These are phyloP conservation scores for Eupithecia subfuscata DNA, from an alignment of 2,888 invertebrate species.

Conservation along the genomic window DNA sequence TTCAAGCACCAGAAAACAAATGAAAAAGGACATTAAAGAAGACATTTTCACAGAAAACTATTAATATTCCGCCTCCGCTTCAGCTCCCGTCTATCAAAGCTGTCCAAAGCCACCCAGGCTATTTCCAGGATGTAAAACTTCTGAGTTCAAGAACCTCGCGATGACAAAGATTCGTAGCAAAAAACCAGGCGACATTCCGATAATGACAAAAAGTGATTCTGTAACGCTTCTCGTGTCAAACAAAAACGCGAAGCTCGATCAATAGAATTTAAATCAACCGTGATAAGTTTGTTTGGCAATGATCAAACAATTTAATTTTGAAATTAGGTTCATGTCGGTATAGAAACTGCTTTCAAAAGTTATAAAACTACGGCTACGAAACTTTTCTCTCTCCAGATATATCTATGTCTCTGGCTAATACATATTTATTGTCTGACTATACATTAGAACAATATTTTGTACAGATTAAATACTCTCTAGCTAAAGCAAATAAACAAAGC, in stretches of 20 bases:
- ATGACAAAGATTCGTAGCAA: background rate
- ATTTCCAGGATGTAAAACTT: background rate
- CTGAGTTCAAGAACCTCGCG: background rate
- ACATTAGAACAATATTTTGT: too few species aligned
- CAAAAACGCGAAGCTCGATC: background rate
- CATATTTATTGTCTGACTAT: too few species aligned
- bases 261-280: background rate
- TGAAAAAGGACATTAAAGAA: too few species aligned
- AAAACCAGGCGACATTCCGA: slow-evolving; percentile 3
- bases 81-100: background rate
- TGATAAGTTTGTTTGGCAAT: slow-evolving; percentile 9
- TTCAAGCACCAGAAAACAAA: too few species aligned
- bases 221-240: slow-evolving; percentile 2
- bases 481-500: background rate
- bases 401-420: too few species aligned
- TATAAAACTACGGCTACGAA: too few species aligned
- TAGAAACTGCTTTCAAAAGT: background rate
- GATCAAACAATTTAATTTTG: background rate
- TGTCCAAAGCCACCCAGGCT: background rate
- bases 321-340: background rate
- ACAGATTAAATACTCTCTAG: background rate
- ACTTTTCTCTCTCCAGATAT: background rate
- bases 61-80: background rate
- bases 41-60: background rate
- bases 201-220: background rate